phyloP scores from a whole-genome alignment of 2,797 vertebrate genomes.

The Channallabes apus region DNA sequence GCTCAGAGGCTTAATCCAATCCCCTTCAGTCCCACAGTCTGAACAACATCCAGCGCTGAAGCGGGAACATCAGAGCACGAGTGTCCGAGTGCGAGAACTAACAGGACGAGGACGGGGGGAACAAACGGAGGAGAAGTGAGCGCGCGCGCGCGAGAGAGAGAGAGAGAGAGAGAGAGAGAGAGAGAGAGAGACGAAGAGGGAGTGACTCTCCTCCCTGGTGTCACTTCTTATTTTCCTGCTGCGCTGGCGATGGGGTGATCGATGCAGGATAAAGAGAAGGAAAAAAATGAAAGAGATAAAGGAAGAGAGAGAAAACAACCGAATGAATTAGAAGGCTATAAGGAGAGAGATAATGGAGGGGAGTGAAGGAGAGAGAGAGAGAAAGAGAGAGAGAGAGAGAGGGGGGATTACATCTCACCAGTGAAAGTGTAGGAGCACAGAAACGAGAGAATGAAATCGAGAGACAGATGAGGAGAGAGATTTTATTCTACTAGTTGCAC shows the following conservation, averaged over 20 bases:
- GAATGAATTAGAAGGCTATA: not conserved
- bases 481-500: slow-evolving; percentile 8
- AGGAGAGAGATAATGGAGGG: slow-evolving; percentile 2
- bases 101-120: not conserved
- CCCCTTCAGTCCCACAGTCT: not conserved
- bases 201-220: slow-evolving; percentile 9
- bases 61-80: not conserved
- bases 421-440: slow-evolving; percentile 15
- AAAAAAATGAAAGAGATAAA: not conserved
- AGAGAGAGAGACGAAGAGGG: not conserved
- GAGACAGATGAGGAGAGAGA: slow-evolving; percentile 1
- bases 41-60: slow-evolving; percentile 13
- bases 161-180: slow-evolving; percentile 18
- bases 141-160: too few relatives aligned
- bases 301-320: not conserved
- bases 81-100: slow-evolving; percentile 6
- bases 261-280: not conserved
- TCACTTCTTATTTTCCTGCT: slow-evolving; percentile 12
- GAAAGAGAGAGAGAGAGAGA: not conserved
- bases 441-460: slow-evolving; percentile 19
- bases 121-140: slow-evolving; percentile 18
- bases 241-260: not conserved
- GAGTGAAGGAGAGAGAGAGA: not conserved
- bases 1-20: not conserved
- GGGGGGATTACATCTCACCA: not conserved